Percentiles rank a stretch among this genome's conserved stretches.
phyloP scores from a whole-genome alignment of 2,113 vertebrate species.

The Hylia prasina region DNA sequence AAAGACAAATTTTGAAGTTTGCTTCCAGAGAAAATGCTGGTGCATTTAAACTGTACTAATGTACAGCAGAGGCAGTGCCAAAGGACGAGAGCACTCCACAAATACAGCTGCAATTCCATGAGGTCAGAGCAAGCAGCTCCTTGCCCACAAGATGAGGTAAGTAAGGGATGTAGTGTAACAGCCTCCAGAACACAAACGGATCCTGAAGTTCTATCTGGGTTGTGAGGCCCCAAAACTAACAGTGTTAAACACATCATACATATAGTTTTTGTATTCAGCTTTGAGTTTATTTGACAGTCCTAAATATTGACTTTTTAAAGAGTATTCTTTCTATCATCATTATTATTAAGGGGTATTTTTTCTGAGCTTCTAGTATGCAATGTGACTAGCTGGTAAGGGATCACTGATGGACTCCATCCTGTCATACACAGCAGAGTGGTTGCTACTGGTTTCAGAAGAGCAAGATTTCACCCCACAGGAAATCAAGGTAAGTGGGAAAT shows the following conservation, averaged over 20 bases:
- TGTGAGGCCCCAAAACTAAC: slow-evolving; percentile 11
- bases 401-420: neutral
- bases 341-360: neutral
- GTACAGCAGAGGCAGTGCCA: slow-evolving; percentile 55
- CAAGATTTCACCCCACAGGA: neutral
- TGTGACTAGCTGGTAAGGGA: neutral
- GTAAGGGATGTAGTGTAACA: slow-evolving; percentile 31
- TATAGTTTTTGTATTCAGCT: neutral
- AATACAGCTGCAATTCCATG: slow-evolving; percentile 72
- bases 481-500: slow-evolving; percentile 46
- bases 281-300: neutral
- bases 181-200: neutral
- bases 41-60: slow-evolving; percentile 45
- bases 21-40: slow-evolving; percentile 36
- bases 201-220: slow-evolving; percentile 12
- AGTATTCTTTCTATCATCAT: neutral
- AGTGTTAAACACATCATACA: neutral
- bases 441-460: neutral
- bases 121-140: slow-evolving; percentile 68
- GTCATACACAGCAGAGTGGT: neutral
- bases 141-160: slow-evolving; percentile 72
- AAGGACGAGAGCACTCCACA: slow-evolving; percentile 62
- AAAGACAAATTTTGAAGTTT: slow-evolving; percentile 18
- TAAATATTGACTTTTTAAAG: neutral
- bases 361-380: neutral